A percentile compares a stretch with the other conserved stretches of the same genome.
phyloP scores from a whole-genome alignment of 2,888 invertebrate genomes.

The Acanthoscelides obtectus region DNA sequence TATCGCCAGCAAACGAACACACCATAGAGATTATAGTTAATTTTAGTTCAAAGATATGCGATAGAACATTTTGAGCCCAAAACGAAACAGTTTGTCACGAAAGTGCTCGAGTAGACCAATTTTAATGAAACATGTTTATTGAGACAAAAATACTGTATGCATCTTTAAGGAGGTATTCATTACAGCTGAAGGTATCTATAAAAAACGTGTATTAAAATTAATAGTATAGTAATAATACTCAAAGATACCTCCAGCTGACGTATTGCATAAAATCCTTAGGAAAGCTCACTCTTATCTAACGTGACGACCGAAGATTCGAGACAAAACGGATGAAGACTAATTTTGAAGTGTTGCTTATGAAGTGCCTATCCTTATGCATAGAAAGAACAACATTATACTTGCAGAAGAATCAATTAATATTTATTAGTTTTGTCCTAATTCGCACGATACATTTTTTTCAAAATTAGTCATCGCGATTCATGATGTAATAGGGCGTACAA shows the following conservation, averaged over 20 bases:
- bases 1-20: too few species aligned
- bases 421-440: too few species aligned
- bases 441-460: not conserved
- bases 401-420: too few species aligned
- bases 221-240: not conserved
- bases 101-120: not conserved
- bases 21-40: too few species aligned
- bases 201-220: not conserved
- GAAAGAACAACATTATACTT: too few species aligned
- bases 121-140: not conserved
- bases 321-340: not conserved
- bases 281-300: not conserved
- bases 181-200: not conserved
- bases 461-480: not conserved
- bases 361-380: too few species aligned
- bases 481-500: not conserved
- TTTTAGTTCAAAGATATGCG: too few species aligned
- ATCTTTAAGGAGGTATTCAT: not conserved
- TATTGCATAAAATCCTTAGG: too few species aligned
- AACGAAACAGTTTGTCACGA: not conserved
- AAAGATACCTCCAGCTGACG: not conserved
- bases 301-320: not conserved
- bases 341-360: not conserved
- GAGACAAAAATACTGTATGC: not conserved
- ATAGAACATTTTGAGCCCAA: not conserved